Conservation (phyloP, 2,113 vertebrate genomes). For the Arothron firmamentum region DNA sequence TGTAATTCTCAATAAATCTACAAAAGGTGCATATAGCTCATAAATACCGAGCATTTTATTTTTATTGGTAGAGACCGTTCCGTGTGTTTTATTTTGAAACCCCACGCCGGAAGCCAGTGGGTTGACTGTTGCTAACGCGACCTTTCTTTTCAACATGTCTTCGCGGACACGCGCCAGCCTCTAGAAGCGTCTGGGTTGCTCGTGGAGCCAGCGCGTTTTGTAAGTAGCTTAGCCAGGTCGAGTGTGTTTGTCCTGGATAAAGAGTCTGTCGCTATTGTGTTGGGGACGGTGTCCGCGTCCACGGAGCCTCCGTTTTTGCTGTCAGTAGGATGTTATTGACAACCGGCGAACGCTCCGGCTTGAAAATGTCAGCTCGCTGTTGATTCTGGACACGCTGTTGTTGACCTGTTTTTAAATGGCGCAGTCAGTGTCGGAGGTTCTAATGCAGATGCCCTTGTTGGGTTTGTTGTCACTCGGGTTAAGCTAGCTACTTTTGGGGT, state of each 20-base stretch:
- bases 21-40: not conserved
- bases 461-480: not conserved
- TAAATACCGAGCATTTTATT: not conserved
- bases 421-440: constrained; percentile 11
- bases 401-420: constrained; percentile 43
- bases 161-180: constrained; percentile 24
- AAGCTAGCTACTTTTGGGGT: not conserved
- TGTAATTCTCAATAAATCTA: no score
- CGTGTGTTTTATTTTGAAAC: not conserved
- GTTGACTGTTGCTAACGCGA: not conserved
- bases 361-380: constrained; percentile 16
- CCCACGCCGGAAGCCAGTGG: not conserved
- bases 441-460: constrained; percentile 1
- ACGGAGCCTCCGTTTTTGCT: not conserved
- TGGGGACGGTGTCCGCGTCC: not conserved
- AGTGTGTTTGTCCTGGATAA: not conserved
- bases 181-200: constrained; percentile 38
- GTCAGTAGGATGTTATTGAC: constrained; percentile 9
- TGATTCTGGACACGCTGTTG: constrained; percentile 2
- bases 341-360: constrained; percentile 12
- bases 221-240: constrained; percentile 16
- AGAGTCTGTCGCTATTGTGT: not conserved
- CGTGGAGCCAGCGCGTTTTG: constrained; percentile 24
- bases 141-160: constrained; percentile 47
- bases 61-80: no score